Conservation (phyloP, 2,797 vertebrate genomes). For the Ateles fusciceps region DNA sequence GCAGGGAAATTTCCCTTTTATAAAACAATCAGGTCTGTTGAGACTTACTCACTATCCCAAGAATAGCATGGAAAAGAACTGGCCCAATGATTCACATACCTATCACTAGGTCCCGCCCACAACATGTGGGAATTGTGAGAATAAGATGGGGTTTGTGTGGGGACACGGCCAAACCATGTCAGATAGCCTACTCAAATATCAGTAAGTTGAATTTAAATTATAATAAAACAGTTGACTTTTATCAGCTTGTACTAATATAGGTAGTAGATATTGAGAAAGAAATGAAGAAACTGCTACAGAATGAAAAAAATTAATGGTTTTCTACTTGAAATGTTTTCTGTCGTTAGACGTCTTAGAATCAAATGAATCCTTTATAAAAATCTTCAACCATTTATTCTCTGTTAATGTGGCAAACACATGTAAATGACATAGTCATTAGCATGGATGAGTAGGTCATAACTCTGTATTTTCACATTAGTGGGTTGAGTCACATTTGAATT, state of each 20-base stretch:
- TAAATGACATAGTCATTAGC: constrained; percentile 58
- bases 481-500: constrained; percentile 50
- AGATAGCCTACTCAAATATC: background rate
- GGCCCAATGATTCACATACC: background rate
- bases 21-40: background rate
- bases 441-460: constrained; percentile 48
- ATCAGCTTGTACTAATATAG: background rate
- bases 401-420: constrained; percentile 46
- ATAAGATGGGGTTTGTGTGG: background rate
- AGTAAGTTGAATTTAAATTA: background rate
- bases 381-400: constrained; percentile 24
- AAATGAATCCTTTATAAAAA: constrained; percentile 59
- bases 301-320: constrained; percentile 23
- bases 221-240: constrained; percentile 31
- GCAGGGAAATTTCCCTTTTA: background rate
- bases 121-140: background rate
- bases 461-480: constrained; percentile 40
- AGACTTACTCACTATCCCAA: background rate
- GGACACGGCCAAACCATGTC: background rate
- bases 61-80: background rate
- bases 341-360: constrained; percentile 53
- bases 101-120: background rate
- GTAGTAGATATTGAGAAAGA: background rate
- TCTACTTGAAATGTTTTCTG: constrained; percentile 49
- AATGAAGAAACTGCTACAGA: background rate